phyloP scores from a whole-genome alignment of 2,113 vertebrate genomes.

The Ctenomys sociabilis region DNA sequence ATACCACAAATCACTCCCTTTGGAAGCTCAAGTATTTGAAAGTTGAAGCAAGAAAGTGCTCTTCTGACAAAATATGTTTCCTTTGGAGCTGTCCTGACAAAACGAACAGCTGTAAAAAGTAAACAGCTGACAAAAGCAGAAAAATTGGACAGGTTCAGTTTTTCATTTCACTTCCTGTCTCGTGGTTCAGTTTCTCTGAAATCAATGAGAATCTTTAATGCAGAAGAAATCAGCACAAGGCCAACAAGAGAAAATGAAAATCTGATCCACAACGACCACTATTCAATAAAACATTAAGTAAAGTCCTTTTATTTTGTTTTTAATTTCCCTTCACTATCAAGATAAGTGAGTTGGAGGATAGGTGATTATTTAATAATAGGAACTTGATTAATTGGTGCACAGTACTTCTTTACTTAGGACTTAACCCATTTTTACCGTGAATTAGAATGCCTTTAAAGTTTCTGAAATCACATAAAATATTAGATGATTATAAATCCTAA shows the following conservation, averaged over 20 bases:
- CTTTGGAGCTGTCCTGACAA: slow-evolving; percentile 47
- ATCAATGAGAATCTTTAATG: slow-evolving; percentile 60
- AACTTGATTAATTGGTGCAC: neutral
- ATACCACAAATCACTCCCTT: neutral
- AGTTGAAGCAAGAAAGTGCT: neutral
- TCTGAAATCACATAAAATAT: neutral
- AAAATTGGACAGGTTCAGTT: slow-evolving; percentile 29
- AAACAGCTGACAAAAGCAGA: slow-evolving; percentile 59
- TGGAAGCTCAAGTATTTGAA: slow-evolving; percentile 14
- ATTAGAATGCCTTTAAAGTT: neutral
- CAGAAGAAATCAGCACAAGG: neutral
- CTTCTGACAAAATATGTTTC: neutral
- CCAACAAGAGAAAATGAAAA: slow-evolving; percentile 36
- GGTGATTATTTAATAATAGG: neutral
- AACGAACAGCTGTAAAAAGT: slow-evolving; percentile 47
- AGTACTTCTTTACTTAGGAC: neutral
- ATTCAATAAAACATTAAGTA: slow-evolving; percentile 57
- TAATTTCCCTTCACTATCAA: neutral
- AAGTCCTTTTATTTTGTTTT: neutral
- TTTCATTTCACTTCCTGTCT: slow-evolving; percentile 33
- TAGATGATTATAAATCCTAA: neutral
- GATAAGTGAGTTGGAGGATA: neutral
- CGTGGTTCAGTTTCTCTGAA: slow-evolving; percentile 24
- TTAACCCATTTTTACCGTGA: neutral
- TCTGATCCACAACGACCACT: neutral